A percentile compares a stretch with the other conserved stretches of the same genome.
Evolutionary conservation across 2,797 vertebrate genomes (phyloP).

Genomic region (Hippocampus kuda): DNA sequence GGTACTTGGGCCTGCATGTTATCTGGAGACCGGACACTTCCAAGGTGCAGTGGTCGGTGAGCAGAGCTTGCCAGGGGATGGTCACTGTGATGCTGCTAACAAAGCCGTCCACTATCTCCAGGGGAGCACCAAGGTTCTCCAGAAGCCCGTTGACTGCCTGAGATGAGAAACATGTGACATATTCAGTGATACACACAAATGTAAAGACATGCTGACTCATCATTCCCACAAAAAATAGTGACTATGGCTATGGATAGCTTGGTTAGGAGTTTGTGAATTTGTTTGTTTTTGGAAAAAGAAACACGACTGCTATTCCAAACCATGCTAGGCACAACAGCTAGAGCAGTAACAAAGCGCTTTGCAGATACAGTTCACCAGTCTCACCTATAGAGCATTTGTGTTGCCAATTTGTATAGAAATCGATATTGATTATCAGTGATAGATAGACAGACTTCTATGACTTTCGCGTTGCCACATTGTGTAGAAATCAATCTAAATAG

Average conservation of each 20-base stretch:
- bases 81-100: conserved; percentile 79
- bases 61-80: conserved; percentile 87
- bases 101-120: conserved; percentile 87
- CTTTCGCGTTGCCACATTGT: not conserved
- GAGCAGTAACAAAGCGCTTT: no score
- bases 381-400: no score
- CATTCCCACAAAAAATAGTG: not conserved
- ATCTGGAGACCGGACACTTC: conserved; percentile 81
- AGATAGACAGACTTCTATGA: not conserved
- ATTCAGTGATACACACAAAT: not conserved
- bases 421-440: not conserved
- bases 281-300: not conserved
- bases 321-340: no score
- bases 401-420: no score
- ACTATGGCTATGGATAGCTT: not conserved
- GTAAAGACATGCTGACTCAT: not conserved
- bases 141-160: conserved; percentile 86
- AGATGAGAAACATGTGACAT: not conserved
- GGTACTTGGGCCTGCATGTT: conserved; percentile 80
- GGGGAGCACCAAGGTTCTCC: conserved; percentile 77
- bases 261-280: not conserved
- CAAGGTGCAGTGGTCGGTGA: conserved; percentile 86
- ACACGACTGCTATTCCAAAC: not conserved
- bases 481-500: not conserved
- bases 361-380: no score